Evolutionary conservation across 1,140 invertebrate species (phyloP).

Genomic region (Caerostris extrusa): DNA sequence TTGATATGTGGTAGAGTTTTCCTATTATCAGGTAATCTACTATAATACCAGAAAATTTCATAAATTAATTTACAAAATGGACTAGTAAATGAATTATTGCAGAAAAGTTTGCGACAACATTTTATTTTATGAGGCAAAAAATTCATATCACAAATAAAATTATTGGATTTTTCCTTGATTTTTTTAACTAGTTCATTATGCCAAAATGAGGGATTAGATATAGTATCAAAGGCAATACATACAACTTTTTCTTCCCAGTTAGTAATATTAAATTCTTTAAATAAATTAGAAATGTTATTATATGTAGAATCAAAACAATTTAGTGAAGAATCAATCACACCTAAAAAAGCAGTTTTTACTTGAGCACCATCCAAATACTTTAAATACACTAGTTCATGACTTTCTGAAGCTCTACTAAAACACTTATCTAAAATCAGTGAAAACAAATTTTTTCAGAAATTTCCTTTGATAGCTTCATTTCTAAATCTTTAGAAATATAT

Average conservation of each 20-base stretch:
- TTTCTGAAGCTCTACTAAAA: conserved; percentile 21
- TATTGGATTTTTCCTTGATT: neutral
- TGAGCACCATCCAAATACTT: neutral
- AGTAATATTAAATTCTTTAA: neutral
- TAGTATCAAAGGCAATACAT: neutral
- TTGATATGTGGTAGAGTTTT: conserved; percentile 11
- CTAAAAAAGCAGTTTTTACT: neutral
- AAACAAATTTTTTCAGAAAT: neutral
- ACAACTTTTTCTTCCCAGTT: conserved; percentile 20
- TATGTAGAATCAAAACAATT: neutral
- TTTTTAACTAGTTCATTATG: neutral
- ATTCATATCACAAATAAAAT: neutral
- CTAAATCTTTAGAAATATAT: conserved; percentile 18
- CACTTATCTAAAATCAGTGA: neutral
- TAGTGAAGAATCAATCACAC: neutral
- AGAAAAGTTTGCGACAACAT: neutral
- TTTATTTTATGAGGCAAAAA: conserved; percentile 18
- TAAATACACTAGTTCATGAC: conserved; percentile 29
- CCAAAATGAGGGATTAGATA: neutral
- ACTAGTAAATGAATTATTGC: neutral
- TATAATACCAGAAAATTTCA: conserved; percentile 32
- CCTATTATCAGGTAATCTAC: neutral
- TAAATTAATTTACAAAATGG: neutral
- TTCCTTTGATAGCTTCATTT: neutral
- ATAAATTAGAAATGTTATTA: neutral